These are phyloP conservation scores for Orgyia antiqua DNA, from an alignment of 2,888 invertebrate genomes.

Conservation along the genomic window DNA sequence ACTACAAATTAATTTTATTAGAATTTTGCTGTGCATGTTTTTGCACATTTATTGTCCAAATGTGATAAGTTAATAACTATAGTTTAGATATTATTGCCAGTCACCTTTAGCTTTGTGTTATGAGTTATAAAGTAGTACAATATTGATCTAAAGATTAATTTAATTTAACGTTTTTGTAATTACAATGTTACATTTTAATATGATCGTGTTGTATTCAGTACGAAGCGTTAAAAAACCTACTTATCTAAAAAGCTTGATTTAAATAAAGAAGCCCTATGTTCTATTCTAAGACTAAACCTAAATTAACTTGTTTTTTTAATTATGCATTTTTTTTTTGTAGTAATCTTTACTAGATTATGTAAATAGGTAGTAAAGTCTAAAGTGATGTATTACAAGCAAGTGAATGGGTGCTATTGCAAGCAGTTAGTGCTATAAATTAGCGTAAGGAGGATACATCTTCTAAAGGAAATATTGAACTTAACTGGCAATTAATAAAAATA, in stretches of 20 bases:
- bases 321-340: too few relatives aligned
- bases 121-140: constrained; percentile 22
- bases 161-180: constrained; percentile 11
- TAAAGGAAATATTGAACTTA: background rate
- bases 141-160: constrained; percentile 13
- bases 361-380: too few relatives aligned
- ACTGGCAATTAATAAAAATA: constrained; percentile 1
- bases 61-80: constrained; percentile 29
- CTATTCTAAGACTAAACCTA: constrained; percentile 9
- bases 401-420: constrained; percentile 62
- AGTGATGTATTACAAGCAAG: constrained; percentile 57
- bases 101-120: constrained; percentile 50
- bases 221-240: constrained; percentile 23
- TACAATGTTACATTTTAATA: too few relatives aligned
- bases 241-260: constrained; percentile 23
- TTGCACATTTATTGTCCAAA: constrained; percentile 22
- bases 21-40: constrained; percentile 22
- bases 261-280: constrained; percentile 7
- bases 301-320: constrained; percentile 15
- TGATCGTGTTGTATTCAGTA: too few relatives aligned
- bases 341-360: too few relatives aligned
- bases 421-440: constrained; percentile 59
- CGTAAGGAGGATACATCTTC: constrained; percentile 48
- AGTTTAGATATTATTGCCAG: constrained; percentile 45
- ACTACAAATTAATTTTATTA: constrained; percentile 24